A percentile compares a stretch with the other conserved stretches of the same genome.
These are phyloP conservation scores for Antechinus flavipes DNA, from an alignment of 2,113 vertebrate species.

Conservation along the genomic window DNA sequence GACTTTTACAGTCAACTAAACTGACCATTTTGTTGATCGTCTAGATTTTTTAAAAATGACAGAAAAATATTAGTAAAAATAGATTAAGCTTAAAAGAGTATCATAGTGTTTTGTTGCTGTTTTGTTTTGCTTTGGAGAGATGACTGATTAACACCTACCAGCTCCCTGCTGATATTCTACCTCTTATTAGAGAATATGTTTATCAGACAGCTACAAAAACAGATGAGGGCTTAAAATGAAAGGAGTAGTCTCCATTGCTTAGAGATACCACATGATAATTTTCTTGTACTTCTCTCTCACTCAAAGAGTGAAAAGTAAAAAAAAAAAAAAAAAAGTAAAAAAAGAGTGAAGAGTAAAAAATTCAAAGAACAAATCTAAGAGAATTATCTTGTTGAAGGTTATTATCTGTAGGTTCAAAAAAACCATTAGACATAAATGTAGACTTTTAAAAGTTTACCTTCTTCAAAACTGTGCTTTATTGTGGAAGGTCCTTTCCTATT, in stretches of 20 bases:
- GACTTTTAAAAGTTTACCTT: background rate
- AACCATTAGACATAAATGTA: background rate
- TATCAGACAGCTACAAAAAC: conserved; percentile 31
- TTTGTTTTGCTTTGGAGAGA: background rate
- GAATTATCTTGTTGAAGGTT: background rate
- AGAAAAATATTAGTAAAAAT: background rate
- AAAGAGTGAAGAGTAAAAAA: too few species aligned
- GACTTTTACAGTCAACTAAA: background rate
- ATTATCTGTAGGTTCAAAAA: background rate
- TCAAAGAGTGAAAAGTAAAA: too few species aligned
- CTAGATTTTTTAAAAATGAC: background rate
- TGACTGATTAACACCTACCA: background rate
- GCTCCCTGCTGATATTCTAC: background rate
- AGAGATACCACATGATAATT: background rate
- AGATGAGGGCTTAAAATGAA: conserved; percentile 5
- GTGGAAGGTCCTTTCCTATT: conserved; percentile 55
- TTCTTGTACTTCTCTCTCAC: conserved; percentile 5
- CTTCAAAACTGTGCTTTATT: background rate
- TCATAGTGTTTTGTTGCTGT: background rate
- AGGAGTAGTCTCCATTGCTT: conserved; percentile 33
- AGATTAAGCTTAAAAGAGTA: background rate
- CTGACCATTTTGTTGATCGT: background rate
- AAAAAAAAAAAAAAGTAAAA: too few species aligned
- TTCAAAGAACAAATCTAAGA: background rate
- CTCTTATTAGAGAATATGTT: background rate